Percentiles rank a stretch among this genome's conserved stretches.
Conservation (phyloP, 2,113 vertebrate genomes). For the Motacilla tschutschensis region DNA sequence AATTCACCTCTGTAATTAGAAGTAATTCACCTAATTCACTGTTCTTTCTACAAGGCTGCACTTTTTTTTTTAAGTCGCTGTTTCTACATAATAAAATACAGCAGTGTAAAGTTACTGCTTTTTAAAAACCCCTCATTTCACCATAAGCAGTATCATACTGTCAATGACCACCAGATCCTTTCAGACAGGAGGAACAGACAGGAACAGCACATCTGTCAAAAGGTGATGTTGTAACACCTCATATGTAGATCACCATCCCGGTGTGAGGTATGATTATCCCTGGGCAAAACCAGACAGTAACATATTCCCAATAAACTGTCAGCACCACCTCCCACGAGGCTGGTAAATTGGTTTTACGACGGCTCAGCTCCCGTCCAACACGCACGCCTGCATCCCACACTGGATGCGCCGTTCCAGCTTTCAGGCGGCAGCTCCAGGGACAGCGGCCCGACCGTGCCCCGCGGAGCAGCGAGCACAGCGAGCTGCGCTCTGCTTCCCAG, state of each 20-base stretch:
- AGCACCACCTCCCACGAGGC: not conserved
- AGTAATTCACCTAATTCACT: not conserved
- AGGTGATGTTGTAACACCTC: not conserved
- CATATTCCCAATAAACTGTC: not conserved
- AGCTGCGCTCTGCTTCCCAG: not conserved
- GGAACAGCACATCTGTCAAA: fast-evolving
- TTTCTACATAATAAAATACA: not conserved
- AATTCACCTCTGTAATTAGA: not conserved
- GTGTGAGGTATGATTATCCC: not conserved
- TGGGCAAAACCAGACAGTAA: not conserved
- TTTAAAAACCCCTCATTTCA: not conserved
- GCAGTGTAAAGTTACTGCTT: not conserved
- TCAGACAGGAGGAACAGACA: not conserved
- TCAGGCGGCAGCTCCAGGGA: not conserved
- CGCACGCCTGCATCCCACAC: not conserved
- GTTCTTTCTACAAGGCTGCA: not conserved
- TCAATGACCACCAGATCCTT: not conserved
- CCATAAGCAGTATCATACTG: not conserved
- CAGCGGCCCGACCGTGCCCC: not conserved
- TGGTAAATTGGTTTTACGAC: not conserved
- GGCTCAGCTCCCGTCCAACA: not conserved
- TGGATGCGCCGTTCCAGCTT: not conserved
- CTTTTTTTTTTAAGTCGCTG: fast-evolving
- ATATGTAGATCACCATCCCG: fast-evolving
- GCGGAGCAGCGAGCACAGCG: not conserved